Evolutionary conservation across 35 echinoderm and acorn worm species (phyloP).

Genomic region (Patiria miniata): DNA sequence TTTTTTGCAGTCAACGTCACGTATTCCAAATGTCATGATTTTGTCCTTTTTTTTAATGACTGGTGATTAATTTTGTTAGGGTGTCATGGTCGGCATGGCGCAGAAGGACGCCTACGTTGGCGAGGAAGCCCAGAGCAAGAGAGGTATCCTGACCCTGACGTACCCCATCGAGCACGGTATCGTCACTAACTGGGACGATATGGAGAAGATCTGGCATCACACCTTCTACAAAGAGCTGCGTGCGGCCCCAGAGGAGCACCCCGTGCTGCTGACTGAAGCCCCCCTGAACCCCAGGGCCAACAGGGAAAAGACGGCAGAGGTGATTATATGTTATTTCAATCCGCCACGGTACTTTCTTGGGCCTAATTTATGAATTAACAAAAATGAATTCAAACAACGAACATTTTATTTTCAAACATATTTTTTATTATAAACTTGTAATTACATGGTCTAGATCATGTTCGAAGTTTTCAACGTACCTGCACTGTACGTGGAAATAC

Average conservation of each 20-base stretch:
- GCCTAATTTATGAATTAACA: no score
- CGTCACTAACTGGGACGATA: slow-evolving; percentile 95
- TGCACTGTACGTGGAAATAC: slow-evolving; percentile 94
- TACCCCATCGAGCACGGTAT: slow-evolving; percentile 91
- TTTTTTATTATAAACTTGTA: no score
- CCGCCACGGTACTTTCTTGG: no score
- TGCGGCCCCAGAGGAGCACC: slow-evolving; percentile 85
- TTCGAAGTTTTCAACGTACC: slow-evolving; percentile 98
- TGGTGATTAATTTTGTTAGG: no score
- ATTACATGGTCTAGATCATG: slow-evolving; percentile 95
- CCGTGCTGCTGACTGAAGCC: slow-evolving; percentile 64
- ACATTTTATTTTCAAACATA: no score
- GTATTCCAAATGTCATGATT: no score
- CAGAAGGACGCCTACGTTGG: slow-evolving; percentile 80
- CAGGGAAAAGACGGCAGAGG: slow-evolving; percentile 84
- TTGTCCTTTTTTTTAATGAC: no score
- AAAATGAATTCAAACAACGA: no score
- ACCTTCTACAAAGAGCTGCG: slow-evolving; percentile 93
- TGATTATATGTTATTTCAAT: not conserved
- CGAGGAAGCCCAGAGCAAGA: slow-evolving; percentile 83
- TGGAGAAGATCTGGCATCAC: slow-evolving; percentile 97
- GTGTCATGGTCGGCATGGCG: slow-evolving; percentile 63
- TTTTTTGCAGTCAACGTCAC: no score
- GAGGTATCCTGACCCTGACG: slow-evolving; percentile 78
- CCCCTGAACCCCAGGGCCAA: slow-evolving; percentile 79